Conservation (phyloP, 2,113 vertebrate genomes). For the Tyto alba region DNA sequence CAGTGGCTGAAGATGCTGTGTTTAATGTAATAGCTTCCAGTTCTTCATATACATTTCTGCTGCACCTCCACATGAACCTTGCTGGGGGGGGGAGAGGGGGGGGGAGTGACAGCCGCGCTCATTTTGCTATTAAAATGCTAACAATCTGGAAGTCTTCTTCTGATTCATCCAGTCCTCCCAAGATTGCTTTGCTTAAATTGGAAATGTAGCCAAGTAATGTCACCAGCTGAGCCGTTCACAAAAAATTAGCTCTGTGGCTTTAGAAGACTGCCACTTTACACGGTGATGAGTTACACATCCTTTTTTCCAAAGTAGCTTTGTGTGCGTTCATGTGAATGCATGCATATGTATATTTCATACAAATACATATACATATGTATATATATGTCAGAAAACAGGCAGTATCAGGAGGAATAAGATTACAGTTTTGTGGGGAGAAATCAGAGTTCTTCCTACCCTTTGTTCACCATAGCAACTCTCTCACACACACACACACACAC, state of each 20-base stretch:
- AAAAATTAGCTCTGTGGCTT: background rate
- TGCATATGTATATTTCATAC: background rate
- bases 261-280: background rate
- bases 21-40: background rate
- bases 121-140: constrained; percentile 32
- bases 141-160: background rate
- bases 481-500: background rate
- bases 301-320: background rate
- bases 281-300: background rate
- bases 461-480: constrained; percentile 52
- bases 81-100: background rate
- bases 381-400: background rate
- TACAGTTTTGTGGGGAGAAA: background rate
- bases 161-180: background rate
- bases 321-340: background rate
- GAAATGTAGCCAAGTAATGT: constrained; percentile 1
- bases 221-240: constrained; percentile 13
- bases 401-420: background rate
- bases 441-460: background rate
- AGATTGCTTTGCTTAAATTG: constrained; percentile 34
- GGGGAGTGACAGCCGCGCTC: background rate
- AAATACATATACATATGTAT: background rate
- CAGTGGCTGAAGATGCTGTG: background rate
- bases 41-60: background rate
- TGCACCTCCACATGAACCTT: background rate